Conservation (phyloP, 2,113 vertebrate species). For the Trogon surrucura region DNA sequence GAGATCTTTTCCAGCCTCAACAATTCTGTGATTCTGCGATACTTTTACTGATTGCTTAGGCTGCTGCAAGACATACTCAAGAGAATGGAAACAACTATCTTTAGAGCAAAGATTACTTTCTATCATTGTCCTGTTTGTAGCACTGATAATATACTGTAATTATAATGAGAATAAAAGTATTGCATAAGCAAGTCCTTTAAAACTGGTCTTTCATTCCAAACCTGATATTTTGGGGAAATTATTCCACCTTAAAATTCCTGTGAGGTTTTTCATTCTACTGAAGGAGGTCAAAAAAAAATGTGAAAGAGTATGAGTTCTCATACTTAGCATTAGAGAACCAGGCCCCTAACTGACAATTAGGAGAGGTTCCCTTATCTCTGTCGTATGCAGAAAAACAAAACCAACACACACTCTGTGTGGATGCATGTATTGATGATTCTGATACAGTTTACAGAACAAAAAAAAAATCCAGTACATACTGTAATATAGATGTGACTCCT, state of each 20-base stretch:
- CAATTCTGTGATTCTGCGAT: no score
- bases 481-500: not conserved
- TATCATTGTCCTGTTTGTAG: not conserved
- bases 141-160: not conserved
- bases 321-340: not conserved
- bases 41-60: not conserved
- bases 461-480: not conserved
- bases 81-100: not conserved
- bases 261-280: not conserved
- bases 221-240: not conserved
- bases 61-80: not conserved
- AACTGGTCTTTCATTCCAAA: not conserved
- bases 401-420: fast-evolving
- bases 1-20: no score
- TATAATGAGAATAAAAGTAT: not conserved
- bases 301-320: not conserved
- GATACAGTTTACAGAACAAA: not conserved
- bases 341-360: not conserved
- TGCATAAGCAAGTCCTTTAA: not conserved
- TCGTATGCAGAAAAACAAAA: not conserved
- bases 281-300: not conserved
- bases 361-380: not conserved
- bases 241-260: not conserved
- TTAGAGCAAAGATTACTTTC: not conserved
- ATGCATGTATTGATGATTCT: not conserved